Conservation (phyloP, 2,888 invertebrate genomes). For the Gasteruption jaculator region DNA sequence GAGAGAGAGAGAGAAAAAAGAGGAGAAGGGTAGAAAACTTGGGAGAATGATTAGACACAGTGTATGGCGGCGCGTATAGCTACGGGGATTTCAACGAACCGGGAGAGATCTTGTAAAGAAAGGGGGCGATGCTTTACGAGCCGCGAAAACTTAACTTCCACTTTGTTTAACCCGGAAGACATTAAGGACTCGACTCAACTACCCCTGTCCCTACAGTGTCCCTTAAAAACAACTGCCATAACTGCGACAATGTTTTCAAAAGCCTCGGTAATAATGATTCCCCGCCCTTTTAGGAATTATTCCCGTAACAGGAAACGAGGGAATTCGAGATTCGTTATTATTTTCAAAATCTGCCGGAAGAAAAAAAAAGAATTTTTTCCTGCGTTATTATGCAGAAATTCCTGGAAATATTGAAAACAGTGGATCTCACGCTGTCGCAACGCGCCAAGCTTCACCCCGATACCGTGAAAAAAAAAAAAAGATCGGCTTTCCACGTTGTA, state of each 20-base stretch:
- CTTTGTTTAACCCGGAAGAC: conserved; percentile 28
- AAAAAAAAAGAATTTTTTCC: too few species aligned
- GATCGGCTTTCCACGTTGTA: too few species aligned
- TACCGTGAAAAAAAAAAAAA: too few species aligned
- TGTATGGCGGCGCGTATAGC: conserved; percentile 16
- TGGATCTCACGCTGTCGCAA: too few species aligned
- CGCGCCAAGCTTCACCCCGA: too few species aligned
- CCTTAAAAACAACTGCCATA: too few species aligned
- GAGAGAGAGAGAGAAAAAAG: too few species aligned
- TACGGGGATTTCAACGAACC: conserved; percentile 26
- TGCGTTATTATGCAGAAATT: too few species aligned
- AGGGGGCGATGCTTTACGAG: conserved; percentile 25
- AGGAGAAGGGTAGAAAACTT: conserved; percentile 35
- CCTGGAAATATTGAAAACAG: too few species aligned
- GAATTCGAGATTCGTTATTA: conserved; percentile 3
- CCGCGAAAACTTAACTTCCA: conserved; percentile 30
- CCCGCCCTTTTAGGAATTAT: conserved; percentile 15
- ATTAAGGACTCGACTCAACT: conserved; percentile 22
- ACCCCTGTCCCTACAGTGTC: too few species aligned
- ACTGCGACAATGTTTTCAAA: too few species aligned
- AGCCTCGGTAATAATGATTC: too few species aligned
- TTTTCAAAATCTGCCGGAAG: background rate
- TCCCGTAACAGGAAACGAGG: conserved; percentile 12
- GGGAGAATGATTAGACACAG: conserved; percentile 38
- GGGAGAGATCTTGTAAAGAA: conserved; percentile 12